Evolutionary conservation across 2,113 vertebrate species (phyloP), one percentile per base, ranked within the genome.

Genomic region (Tympanuchus pallidicinctus): DNA sequence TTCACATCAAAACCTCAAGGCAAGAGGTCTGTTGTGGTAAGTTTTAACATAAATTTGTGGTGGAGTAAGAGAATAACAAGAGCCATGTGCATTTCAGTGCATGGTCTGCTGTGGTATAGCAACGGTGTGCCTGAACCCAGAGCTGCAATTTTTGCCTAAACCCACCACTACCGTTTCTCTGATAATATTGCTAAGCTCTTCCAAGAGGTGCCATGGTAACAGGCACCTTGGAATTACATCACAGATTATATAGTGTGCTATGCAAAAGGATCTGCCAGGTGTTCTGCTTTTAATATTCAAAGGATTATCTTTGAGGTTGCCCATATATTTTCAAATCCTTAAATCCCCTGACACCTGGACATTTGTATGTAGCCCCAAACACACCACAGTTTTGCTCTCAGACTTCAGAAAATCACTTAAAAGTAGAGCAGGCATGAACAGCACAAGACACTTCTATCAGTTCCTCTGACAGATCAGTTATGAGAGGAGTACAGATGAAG

Each of bases 161-260:
- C 43, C 36, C 59, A 82, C 4, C 24, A 63, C 77, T 0, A 0
- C 63, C 64, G 13, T 32, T 84, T 79, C 52, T 18, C 42, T 76
- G 74, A 86, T 89, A 82, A 69, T 82, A 76, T 52, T 74, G 40
- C 45, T 82, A 70, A 85, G 50, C 78, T 91, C 76, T 74, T 93
- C 75, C 54, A 67, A 84, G 74, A 87, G 78, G 28, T 94, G 75
- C 78, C 91, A 96, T 95, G 92, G 95, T 43, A 96, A 96, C 96
- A 82, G 61, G 78, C 56, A 95, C 81, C 79, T 89, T 92, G 87
- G 87, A 94, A 77, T 77, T 2, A 30, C 60, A 82, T 88, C 82
- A 76, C 42, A 89, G 54, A 77, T 60, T 80, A 64, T 27, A 74
- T n/a, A 89, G 94, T 16, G 0, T 56, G 28, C 66, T 88, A 95